Evolutionary conservation across 1,140 invertebrate genomes (phyloP).

Genomic region (Papilio aristodemus): DNA sequence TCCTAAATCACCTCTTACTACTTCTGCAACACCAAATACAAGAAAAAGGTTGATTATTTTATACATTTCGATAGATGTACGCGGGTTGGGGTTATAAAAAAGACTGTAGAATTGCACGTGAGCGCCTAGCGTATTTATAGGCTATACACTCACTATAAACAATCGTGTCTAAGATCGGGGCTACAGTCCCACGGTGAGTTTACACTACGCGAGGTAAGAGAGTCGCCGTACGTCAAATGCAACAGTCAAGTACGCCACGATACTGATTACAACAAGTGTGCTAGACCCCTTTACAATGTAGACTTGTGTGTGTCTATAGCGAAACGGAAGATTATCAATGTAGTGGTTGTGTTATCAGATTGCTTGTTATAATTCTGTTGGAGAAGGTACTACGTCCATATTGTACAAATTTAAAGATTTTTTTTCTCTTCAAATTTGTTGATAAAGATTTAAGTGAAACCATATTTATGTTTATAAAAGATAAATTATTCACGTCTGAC

Average conservation of each 20-base stretch:
- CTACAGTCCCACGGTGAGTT: conserved; percentile 48
- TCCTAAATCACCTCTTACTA: conserved; percentile 68
- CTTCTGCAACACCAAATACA: conserved; percentile 42
- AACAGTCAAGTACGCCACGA: neutral
- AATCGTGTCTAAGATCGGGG: conserved; percentile 59
- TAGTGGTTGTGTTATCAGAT: conserved; percentile 32
- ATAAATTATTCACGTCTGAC: too few relatives aligned
- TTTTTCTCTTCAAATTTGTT: neutral
- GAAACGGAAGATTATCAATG: conserved; percentile 54
- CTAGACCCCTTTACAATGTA: conserved; percentile 36
- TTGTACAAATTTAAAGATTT: neutral
- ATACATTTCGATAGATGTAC: conserved; percentile 45
- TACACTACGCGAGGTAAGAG: conserved; percentile 35
- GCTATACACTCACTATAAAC: conserved; percentile 57
- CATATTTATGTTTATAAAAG: too few relatives aligned
- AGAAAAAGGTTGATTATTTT: conserved; percentile 43
- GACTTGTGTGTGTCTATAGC: conserved; percentile 54
- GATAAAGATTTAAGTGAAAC: neutral
- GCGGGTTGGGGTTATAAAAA: conserved; percentile 59
- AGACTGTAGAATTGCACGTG: conserved; percentile 53
- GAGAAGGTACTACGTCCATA: conserved; percentile 32
- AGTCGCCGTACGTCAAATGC: neutral
- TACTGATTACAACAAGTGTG: conserved; percentile 39
- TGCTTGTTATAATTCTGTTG: conserved; percentile 41
- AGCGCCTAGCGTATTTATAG: conserved; percentile 61